Evolutionary conservation across 2,113 vertebrate genomes (phyloP).

Genomic region (Coptodon rendalli): DNA sequence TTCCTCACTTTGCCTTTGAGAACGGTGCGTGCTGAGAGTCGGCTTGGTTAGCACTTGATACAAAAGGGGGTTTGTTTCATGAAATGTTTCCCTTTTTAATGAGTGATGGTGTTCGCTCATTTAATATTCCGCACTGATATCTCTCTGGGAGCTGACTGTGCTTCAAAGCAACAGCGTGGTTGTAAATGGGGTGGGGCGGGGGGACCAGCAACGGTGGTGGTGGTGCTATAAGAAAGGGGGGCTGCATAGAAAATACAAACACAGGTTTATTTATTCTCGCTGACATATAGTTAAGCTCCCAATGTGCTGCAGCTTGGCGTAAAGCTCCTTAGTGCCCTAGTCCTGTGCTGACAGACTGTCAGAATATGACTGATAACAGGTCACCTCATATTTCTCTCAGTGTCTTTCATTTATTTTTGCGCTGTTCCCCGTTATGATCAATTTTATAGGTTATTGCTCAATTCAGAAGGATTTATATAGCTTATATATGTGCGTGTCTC

Average conservation of each 20-base stretch:
- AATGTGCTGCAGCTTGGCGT: conserved; percentile 30
- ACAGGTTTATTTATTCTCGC: conserved; percentile 65
- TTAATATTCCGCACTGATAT: conserved; percentile 64
- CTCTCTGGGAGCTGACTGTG: conserved; percentile 51
- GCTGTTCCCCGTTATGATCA: background rate
- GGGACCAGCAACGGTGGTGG: background rate
- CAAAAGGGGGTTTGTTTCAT: conserved; percentile 60
- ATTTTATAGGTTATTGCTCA: conserved; percentile 9
- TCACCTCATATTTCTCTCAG: conserved; percentile 22
- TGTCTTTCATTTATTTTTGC: background rate
- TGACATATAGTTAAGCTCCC: conserved; percentile 56
- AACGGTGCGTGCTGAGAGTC: background rate
- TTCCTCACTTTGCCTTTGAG: conserved; percentile 23
- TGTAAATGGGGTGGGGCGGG: conserved; percentile 43
- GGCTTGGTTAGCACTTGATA: conserved; percentile 40
- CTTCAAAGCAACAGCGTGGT: conserved; percentile 63
- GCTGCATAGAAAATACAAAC: conserved; percentile 55
- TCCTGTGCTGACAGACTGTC: conserved; percentile 37
- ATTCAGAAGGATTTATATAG: background rate
- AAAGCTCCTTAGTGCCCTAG: conserved; percentile 58
- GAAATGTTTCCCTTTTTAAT: conserved; percentile 68
- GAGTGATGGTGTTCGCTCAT: conserved; percentile 63
- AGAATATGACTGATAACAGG: conserved; percentile 50
- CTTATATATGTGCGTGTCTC: background rate
- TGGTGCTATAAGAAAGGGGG: background rate